Conservation (phyloP, 2,888 invertebrate genomes). For the Pachydiplax longipennis region DNA sequence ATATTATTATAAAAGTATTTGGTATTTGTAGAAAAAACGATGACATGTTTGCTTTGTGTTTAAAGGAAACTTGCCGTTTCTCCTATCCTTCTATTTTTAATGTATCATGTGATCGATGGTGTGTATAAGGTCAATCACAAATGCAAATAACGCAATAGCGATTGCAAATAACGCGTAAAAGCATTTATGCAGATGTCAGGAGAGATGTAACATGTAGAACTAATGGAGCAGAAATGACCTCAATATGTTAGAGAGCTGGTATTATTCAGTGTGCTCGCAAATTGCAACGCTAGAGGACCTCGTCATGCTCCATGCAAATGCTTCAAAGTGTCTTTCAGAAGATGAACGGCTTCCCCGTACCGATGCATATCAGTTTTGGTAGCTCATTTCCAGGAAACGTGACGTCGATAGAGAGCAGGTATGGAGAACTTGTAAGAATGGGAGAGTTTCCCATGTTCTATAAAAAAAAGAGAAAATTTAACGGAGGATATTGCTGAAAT, state of each 20-base stretch:
- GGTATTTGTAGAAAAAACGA: no score
- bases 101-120: no score
- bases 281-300: neutral
- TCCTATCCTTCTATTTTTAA: no score
- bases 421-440: neutral
- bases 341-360: neutral
- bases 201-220: neutral
- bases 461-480: no score
- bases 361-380: neutral
- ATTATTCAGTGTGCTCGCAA: neutral
- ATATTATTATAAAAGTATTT: no score
- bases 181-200: neutral
- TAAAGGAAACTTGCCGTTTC: no score
- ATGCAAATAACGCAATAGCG: no score
- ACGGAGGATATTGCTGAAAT: no score
- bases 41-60: no score
- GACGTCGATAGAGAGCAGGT: neutral
- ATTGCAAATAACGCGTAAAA: no score
- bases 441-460: neutral
- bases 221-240: neutral
- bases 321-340: neutral
- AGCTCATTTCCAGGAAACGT: neutral
- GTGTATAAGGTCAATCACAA: no score
- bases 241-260: neutral
- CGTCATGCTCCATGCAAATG: neutral